Evolutionary conservation across 2,797 vertebrate genomes (phyloP), one percentile per base, ranked within the genome.

Genomic region (Cetoscarus ocellatus): DNA sequence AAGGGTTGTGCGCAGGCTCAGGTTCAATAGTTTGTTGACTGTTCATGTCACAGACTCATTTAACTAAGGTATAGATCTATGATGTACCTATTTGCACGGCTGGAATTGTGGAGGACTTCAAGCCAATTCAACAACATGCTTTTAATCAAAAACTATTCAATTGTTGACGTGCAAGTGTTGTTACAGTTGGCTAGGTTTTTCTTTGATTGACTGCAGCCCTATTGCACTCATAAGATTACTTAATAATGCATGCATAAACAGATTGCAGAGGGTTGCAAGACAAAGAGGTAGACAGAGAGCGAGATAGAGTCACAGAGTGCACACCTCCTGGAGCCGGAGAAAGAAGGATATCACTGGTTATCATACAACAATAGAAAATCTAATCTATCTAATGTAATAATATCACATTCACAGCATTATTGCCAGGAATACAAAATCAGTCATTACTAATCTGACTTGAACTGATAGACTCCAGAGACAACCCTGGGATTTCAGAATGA

Each of bases 241-340:
- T 75, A 88, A 77, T 81, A 51, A 42, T 68, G 67, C 58, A 81
- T 83, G 60, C 81, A 81, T 73, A 71, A 77, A 78, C 73, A 77
- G 45, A 62, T 69, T 77, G 67, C 70, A 64, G 63, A 82, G 54
- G 51, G 55, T n/a, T 66, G 60, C 3, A 18, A 73, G 49, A 66
- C 8, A n/a, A 42, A 19, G n/a, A 15, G 36, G 61, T 18, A 50
- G 36, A 40, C 17, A 55, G 6, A 40, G 38, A 57, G 18, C 56
- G 7, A 42, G 3, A 18, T 6, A 59, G 6, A 58, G 19, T 58
- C 14, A 12, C 67, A 40, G 56, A 43, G 49, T 17, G 38, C 7
- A 55, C 15, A 51, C 36, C 70, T 69, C 70, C 77, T 54, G 18
- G 56, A 76, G 73, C 67, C 58, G 61, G 38, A 80, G 44, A 54